Evolutionary conservation across 2,888 invertebrate genomes (phyloP).

Genomic region (Drosophila falleni): DNA sequence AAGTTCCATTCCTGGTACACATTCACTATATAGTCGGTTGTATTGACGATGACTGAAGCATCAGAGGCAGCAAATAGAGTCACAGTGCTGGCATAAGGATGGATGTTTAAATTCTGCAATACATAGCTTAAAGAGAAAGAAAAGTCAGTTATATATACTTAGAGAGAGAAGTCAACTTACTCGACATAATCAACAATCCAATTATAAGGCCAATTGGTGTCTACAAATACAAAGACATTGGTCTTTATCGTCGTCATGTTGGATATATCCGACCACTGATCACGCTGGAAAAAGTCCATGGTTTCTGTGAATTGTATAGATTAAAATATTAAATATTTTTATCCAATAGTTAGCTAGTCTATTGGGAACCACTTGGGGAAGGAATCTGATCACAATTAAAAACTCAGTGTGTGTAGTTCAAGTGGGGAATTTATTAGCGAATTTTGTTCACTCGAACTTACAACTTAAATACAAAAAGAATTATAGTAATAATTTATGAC

Average conservation of each 20-base stretch:
- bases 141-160: not conserved
- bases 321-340: not conserved
- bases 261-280: slow-evolving; percentile 61
- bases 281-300: slow-evolving; percentile 58
- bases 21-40: slow-evolving; percentile 88
- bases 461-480: slow-evolving; percentile 64
- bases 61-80: slow-evolving; percentile 89
- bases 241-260: slow-evolving; percentile 85
- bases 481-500: slow-evolving; percentile 50
- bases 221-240: slow-evolving; percentile 89
- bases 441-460: slow-evolving; percentile 60
- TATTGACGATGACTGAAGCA: slow-evolving; percentile 88
- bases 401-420: slow-evolving; percentile 42
- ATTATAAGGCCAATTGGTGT: slow-evolving; percentile 88
- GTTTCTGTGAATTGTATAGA: slow-evolving; percentile 33
- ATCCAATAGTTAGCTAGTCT: not conserved
- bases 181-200: slow-evolving; percentile 88
- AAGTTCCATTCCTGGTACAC: slow-evolving; percentile 88
- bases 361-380: slow-evolving; percentile 60
- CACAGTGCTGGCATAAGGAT: slow-evolving; percentile 89
- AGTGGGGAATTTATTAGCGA: slow-evolving; percentile 62
- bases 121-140: slow-evolving; percentile 84
- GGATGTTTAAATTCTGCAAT: slow-evolving; percentile 88
- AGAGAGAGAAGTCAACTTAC: slow-evolving; percentile 83
- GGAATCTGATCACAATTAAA: slow-evolving; percentile 22